Evolutionary conservation across 2,888 invertebrate species (phyloP), one percentile per base, ranked within the genome.

Genomic region (Oligia latruncula): DNA sequence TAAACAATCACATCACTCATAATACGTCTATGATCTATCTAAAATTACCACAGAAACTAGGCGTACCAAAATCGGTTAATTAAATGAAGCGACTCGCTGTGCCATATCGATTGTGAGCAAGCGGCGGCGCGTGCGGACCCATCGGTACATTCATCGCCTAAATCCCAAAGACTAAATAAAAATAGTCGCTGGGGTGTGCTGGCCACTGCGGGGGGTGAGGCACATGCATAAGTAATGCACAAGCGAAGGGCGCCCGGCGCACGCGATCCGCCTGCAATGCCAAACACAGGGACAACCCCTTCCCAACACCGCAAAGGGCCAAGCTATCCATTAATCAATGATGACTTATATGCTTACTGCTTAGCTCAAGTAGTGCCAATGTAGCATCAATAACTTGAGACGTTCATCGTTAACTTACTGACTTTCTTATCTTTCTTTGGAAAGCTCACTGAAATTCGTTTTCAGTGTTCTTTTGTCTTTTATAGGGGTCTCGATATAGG

Each of bases 221-320:
- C 91, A 93, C 95, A 96, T 97, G 95, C 96, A 97, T 96, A 96
- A 96, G 95, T 96, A 96, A 96, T 96, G 95, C 95, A 95, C 89
- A 90, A 92, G 92, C 93, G 95, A 94, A 95, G 96, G 95, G 95
- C 94, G 94, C 87, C 74, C 91, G 92, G 93, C 94, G 93, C 96
- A 96, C 96, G 96, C 96, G 95, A 96, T 93, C 92, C 91, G 90
- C 88, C 91, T 90, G 92, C 94, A 91, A 87, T 91, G 93, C 93
- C 94, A 94, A 93, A 92, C 91, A 90, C 88, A 89, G 92, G 91
- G 91, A 84, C 92, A 91, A 92, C 92, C 93, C 93, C 92, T 91
- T 90, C 88, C 89, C 86, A 91, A 90, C 90, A 91, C 90, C 92
- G 89, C 91, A 87, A 93, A 92, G 91, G 89, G 90, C 91, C 89